Conservation (phyloP, 2,888 invertebrate species). For the Scaptodrosophila latifasciaeformis region DNA sequence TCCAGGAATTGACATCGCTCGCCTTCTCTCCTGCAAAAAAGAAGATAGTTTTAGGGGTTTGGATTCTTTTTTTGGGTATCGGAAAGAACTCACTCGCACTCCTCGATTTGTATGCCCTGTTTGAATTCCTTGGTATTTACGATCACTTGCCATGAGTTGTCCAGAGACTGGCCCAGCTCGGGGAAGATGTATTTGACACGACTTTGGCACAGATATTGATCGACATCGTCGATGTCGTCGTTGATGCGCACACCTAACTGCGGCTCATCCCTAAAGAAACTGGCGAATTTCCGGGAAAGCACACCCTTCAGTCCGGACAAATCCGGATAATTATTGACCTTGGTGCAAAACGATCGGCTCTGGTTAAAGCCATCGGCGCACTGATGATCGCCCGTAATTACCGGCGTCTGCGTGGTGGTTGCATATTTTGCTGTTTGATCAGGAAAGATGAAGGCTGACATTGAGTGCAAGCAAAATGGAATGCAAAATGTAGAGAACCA, state of each 20-base stretch:
- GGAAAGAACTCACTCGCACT: slow-evolving; percentile 80
- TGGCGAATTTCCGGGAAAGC: slow-evolving; percentile 54
- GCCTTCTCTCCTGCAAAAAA: slow-evolving; percentile 72
- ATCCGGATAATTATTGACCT: slow-evolving; percentile 75
- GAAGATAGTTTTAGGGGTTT: not conserved
- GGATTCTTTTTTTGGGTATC: not conserved
- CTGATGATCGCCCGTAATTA: slow-evolving; percentile 27
- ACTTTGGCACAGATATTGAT: slow-evolving; percentile 76
- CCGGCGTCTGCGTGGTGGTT: not conserved
- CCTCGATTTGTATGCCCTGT: slow-evolving; percentile 85
- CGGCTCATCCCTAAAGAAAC: slow-evolving; percentile 71
- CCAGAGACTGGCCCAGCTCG: slow-evolving; percentile 78
- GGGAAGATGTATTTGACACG: slow-evolving; percentile 78
- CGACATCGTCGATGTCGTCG: slow-evolving; percentile 44
- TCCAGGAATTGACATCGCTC: slow-evolving; percentile 73
- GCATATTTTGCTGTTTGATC: slow-evolving; percentile 33
- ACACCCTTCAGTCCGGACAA: slow-evolving; percentile 64
- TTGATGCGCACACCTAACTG: slow-evolving; percentile 77
- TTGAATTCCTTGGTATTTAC: slow-evolving; percentile 81
- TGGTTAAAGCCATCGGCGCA: slow-evolving; percentile 52
- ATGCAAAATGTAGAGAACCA: slow-evolving; percentile 31
- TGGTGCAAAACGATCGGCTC: slow-evolving; percentile 75
- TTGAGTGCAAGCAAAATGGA: slow-evolving; percentile 31
- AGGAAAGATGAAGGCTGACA: slow-evolving; percentile 54
- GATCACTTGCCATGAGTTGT: slow-evolving; percentile 82